phyloP scores from a whole-genome alignment of 1,140 invertebrate species.

The Ceratitis capitata region DNA sequence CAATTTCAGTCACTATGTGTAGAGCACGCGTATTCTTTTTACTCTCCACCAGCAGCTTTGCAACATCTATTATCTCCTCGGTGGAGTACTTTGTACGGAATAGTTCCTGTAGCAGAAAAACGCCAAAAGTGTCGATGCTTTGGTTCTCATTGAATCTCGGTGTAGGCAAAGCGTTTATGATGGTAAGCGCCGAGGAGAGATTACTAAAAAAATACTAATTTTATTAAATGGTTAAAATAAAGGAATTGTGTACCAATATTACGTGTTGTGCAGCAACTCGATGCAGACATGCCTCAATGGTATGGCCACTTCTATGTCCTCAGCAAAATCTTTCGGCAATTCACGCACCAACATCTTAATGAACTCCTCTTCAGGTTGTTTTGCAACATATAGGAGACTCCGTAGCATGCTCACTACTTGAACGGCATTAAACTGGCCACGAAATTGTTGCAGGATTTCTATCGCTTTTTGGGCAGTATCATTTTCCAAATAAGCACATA shows the following conservation, averaged over 20 bases:
- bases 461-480: slow-evolving; percentile 49
- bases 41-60: slow-evolving; percentile 46
- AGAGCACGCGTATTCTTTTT: slow-evolving; percentile 55
- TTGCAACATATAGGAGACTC: background rate
- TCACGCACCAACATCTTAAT: slow-evolving; percentile 48
- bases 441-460: slow-evolving; percentile 46
- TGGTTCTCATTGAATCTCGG: slow-evolving; percentile 55
- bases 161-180: slow-evolving; percentile 51
- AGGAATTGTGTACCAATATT: background rate
- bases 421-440: slow-evolving; percentile 46
- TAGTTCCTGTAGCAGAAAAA: slow-evolving; percentile 52
- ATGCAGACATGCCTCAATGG: slow-evolving; percentile 52
- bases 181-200: slow-evolving; percentile 42
- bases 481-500: slow-evolving; percentile 68
- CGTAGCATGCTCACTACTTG: slow-evolving; percentile 57
- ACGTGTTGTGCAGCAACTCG: slow-evolving; percentile 49
- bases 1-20: slow-evolving; percentile 54
- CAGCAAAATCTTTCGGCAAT: slow-evolving; percentile 50
- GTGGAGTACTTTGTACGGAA: slow-evolving; percentile 46
- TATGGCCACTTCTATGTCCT: slow-evolving; percentile 49
- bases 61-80: slow-evolving; percentile 51
- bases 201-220: slow-evolving; percentile 44
- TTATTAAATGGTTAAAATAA: no score
- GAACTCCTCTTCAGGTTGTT: slow-evolving; percentile 43
- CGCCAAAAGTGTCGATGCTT: slow-evolving; percentile 54